Evolutionary conservation across 2,888 invertebrate species (phyloP).

Genomic region (Heliothis peltigera): DNA sequence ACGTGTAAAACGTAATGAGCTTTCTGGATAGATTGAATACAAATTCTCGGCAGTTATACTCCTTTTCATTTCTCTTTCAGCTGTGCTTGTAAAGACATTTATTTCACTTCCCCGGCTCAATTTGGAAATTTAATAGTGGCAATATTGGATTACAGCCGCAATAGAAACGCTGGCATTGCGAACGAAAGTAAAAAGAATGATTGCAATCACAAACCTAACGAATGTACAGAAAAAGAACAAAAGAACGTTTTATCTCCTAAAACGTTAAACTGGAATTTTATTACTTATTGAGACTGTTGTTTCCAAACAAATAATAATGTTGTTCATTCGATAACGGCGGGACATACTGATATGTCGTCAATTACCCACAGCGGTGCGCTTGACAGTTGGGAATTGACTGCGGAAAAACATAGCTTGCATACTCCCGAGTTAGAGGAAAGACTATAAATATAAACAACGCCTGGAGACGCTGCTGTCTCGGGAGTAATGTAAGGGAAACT

Average conservation of each 20-base stretch:
- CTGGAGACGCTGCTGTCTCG: slow-evolving; percentile 65
- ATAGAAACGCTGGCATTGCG: slow-evolving; percentile 23
- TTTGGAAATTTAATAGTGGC: slow-evolving; percentile 35
- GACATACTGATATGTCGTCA: slow-evolving; percentile 39
- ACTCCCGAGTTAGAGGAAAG: slow-evolving; percentile 58
- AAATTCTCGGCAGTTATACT: slow-evolving; percentile 21
- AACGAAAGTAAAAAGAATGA: slow-evolving; percentile 48
- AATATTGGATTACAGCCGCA: slow-evolving; percentile 41
- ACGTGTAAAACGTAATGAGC: not conserved
- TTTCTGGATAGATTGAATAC: slow-evolving; percentile 11
- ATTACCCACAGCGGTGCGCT: slow-evolving; percentile 58
- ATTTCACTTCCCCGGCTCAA: slow-evolving; percentile 26
- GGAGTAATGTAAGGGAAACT: slow-evolving; percentile 74
- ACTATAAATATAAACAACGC: slow-evolving; percentile 71
- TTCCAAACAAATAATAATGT: slow-evolving; percentile 27
- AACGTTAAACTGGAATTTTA: slow-evolving; percentile 27
- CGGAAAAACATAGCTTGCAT: slow-evolving; percentile 64
- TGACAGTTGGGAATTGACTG: slow-evolving; percentile 65
- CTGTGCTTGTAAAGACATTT: slow-evolving; percentile 17
- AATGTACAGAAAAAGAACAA: slow-evolving; percentile 41
- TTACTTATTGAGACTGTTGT: slow-evolving; percentile 28
- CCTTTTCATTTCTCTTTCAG: slow-evolving; percentile 33
- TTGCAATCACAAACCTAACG: slow-evolving; percentile 43
- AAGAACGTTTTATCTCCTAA: slow-evolving; percentile 16
- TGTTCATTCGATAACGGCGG: slow-evolving; percentile 23